Percentiles rank a stretch among this genome's conserved stretches.
phyloP scores from a whole-genome alignment of 2,113 vertebrate species.

The Osmerus mordax region DNA sequence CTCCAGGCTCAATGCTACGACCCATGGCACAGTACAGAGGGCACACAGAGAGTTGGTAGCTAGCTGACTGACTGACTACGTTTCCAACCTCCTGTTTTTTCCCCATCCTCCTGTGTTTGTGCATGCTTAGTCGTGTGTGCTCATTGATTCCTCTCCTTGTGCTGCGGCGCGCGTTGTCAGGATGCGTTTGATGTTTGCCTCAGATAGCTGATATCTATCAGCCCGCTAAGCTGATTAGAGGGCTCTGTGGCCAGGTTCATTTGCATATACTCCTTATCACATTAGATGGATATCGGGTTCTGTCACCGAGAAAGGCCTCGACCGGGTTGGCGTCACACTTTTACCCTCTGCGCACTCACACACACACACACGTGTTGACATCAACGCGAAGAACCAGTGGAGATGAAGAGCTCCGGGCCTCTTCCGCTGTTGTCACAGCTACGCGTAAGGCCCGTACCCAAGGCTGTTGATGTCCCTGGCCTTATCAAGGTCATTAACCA shows the following conservation, averaged over 20 bases:
- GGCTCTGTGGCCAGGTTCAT: slow-evolving; percentile 75
- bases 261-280: slow-evolving; percentile 78
- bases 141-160: slow-evolving; percentile 42
- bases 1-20: no score
- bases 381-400: no score
- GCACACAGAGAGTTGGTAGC: no score
- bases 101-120: no score
- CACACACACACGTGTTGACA: slow-evolving; percentile 11
- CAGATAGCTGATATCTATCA: slow-evolving; percentile 75
- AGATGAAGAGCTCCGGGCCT: slow-evolving; percentile 50
- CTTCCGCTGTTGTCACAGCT: slow-evolving; percentile 47
- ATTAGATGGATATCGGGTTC: slow-evolving; percentile 75
- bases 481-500: slow-evolving; percentile 62
- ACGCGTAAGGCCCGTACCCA: slow-evolving; percentile 38
- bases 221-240: slow-evolving; percentile 76
- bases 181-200: slow-evolving; percentile 59
- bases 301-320: slow-evolving; percentile 66
- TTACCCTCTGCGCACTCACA: slow-evolving; percentile 21
- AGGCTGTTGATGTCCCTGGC: slow-evolving; percentile 48
- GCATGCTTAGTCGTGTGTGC: slow-evolving; percentile 41
- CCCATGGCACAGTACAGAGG: no score
- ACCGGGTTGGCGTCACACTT: slow-evolving; percentile 62
- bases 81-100: no score
- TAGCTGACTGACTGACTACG: no score
- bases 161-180: slow-evolving; percentile 30